Evolutionary conservation across 1,140 invertebrate species (phyloP), one percentile per base, ranked within the genome.

Genomic region (Orius laevigatus): DNA sequence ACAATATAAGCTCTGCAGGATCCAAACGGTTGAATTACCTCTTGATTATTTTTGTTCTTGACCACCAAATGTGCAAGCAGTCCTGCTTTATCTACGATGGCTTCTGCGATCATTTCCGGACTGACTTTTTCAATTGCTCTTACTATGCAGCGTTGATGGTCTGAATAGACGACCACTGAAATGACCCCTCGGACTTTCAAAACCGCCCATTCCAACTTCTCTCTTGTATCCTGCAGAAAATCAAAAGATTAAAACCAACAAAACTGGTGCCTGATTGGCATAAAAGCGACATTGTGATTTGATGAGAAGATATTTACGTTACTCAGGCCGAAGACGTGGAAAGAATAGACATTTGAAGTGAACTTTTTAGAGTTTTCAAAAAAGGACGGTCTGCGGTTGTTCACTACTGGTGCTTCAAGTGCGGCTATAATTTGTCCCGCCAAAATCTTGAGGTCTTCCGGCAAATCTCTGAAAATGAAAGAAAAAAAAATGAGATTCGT

Each of bases 41-140:
- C 66, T 62, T 69, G 66, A 60, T 69, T 67, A 35, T 60, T 62
- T 58, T 69, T 68, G 51, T 69, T 69, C 52, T 57, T 65, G n/a
- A 63, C 62, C 43, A 68, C 63, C 53, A 69, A 53, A 62, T 60
- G 61, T 5, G 67, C 65, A 52, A 66, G 63, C 64, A 69, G 65
- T 38, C 57, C 62, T 34, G 62, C 61, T 53, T 66, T 63, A 51
- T 63, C 63, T 12, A 55, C 54, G 43, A 69, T 69, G 25, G 25
- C 25, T 25, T 25, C 25, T 4, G 25, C 25, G 25, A 25, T 25
- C 25, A 20, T 62, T 64, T 64, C 63, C 0, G 66, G 62, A 8
- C 62, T 63, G 20, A 68, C 60, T 54, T 61, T 65, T 43, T 53
- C 60, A 41, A 67, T 57, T 5, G 66, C 66, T 43, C 66, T 59